These are phyloP conservation scores for Drosophila lacertosa DNA, from an alignment of 1,140 invertebrate genomes.

Conservation along the genomic window DNA sequence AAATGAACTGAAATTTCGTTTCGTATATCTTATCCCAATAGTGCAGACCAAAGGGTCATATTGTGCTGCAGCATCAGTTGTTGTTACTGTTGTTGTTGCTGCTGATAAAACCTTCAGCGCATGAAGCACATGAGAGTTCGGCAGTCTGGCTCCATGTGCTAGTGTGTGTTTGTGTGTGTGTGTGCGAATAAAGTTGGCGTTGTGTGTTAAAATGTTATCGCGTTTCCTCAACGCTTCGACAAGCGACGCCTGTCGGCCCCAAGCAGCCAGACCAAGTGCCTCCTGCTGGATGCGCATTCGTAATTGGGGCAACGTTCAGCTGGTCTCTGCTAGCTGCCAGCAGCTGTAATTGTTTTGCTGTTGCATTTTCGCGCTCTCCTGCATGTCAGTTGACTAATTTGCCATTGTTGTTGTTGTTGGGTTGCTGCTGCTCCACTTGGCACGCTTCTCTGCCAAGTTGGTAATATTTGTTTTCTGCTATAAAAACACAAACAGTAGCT, in stretches of 20 bases:
- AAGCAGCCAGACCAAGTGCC: conserved; percentile 20
- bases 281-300: conserved; percentile 26
- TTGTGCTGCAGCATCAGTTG: conserved; percentile 49
- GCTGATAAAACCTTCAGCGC: conserved; percentile 30
- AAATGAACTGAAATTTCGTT: conserved; percentile 72
- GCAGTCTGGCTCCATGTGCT: conserved; percentile 11
- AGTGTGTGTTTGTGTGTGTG: conserved; percentile 3
- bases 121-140: conserved; percentile 29
- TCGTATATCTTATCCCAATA: conserved; percentile 70
- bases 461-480: conserved; percentile 5
- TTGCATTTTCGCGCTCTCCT: conserved; percentile 52
- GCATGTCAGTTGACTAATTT: conserved; percentile 30
- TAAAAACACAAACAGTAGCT: conserved; percentile 29
- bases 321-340: too few species aligned
- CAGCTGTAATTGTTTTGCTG: conserved; percentile 76
- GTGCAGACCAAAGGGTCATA: conserved; percentile 69
- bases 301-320: conserved; percentile 67
- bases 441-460: conserved; percentile 39
- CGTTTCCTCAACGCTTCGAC: conserved; percentile 68
- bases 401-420: conserved; percentile 22
- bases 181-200: conserved; percentile 61
- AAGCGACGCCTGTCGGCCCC: conserved; percentile 20
- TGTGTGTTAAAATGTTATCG: conserved; percentile 77
- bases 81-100: conserved; percentile 4
- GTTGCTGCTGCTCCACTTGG: conserved; percentile 32